Percentiles rank a stretch among this genome's conserved stretches.
These are phyloP conservation scores for Nemoura dubitans DNA, from an alignment of 2,888 invertebrate species.

Conservation along the genomic window DNA sequence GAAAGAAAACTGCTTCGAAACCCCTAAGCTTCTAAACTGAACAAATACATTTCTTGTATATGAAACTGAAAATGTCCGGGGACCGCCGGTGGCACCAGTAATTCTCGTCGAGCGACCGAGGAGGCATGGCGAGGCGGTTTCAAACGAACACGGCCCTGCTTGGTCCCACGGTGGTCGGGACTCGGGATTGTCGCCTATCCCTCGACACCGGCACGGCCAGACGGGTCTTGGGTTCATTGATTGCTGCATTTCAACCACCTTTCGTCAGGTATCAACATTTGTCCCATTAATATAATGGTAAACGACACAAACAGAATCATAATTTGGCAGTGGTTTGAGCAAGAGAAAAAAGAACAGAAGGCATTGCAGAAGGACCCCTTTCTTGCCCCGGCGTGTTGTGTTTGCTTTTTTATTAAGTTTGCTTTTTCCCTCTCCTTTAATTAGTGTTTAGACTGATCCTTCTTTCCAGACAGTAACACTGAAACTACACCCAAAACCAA, in stretches of 20 bases:
- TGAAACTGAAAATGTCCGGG: neutral
- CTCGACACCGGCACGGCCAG: neutral
- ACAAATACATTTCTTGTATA: neutral
- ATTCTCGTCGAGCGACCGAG: neutral
- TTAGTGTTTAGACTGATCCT: constrained; percentile 30
- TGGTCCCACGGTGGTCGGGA: neutral
- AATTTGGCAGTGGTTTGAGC: constrained; percentile 34
- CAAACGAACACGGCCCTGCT: no score
- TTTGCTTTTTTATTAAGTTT: neutral
- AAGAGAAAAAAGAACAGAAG: neutral
- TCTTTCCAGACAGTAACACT: neutral
- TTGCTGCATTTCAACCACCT: constrained; percentile 27
- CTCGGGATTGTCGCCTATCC: neutral
- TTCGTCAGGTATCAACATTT: constrained; percentile 40
- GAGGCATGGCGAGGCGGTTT: neutral
- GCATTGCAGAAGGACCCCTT: neutral
- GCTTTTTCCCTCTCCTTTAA: constrained; percentile 15
- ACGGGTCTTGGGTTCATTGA: constrained; percentile 33
- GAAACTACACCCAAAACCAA: neutral
- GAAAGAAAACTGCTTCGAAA: neutral
- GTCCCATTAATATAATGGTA: constrained; percentile 31
- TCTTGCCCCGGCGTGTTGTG: neutral
- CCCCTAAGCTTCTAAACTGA: neutral
- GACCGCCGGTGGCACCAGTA: neutral
- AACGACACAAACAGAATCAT: constrained; percentile 42